phyloP scores from a whole-genome alignment of 1,140 invertebrate species.

The Delia radicum region DNA sequence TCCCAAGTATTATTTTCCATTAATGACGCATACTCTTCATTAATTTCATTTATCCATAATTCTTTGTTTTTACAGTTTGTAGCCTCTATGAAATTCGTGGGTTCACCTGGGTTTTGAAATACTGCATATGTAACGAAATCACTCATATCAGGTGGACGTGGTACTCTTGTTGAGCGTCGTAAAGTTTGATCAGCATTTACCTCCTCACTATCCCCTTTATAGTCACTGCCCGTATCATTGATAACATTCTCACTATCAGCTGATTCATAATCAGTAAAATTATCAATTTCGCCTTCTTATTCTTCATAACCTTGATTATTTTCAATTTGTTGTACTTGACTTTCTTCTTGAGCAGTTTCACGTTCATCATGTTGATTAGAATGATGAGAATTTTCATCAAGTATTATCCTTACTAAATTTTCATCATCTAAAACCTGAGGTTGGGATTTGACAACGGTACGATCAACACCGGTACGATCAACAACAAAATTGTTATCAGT shows the following conservation, averaged over 20 bases:
- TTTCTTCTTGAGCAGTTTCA: not conserved
- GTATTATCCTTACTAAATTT: slow-evolving; percentile 9
- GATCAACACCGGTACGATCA: not conserved
- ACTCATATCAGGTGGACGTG: not conserved
- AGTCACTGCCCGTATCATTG: not conserved
- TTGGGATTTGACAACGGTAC: not conserved
- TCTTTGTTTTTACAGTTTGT: slow-evolving; percentile 2
- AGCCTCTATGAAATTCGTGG: slow-evolving; percentile 12
- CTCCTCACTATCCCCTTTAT: not conserved
- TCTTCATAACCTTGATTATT: too few relatives aligned
- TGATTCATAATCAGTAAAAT: too few relatives aligned
- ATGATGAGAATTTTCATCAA: not conserved
- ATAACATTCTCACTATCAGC: not conserved
- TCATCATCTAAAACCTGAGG: not conserved
- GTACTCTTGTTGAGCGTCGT: not conserved
- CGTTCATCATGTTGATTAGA: not conserved
- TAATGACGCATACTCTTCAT: slow-evolving; percentile 41
- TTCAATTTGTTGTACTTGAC: too few relatives aligned
- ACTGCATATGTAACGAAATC: not conserved
- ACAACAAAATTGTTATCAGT: too few relatives aligned
- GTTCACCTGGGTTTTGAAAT: slow-evolving; percentile 15
- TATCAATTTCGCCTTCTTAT: too few relatives aligned
- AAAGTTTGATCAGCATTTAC: not conserved
- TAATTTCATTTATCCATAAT: slow-evolving; percentile 39
- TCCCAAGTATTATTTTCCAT: slow-evolving; percentile 37